Evolutionary conservation across 2,888 invertebrate genomes (phyloP), one percentile per base, ranked within the genome.

Genomic region (Sthenelais limicola): DNA sequence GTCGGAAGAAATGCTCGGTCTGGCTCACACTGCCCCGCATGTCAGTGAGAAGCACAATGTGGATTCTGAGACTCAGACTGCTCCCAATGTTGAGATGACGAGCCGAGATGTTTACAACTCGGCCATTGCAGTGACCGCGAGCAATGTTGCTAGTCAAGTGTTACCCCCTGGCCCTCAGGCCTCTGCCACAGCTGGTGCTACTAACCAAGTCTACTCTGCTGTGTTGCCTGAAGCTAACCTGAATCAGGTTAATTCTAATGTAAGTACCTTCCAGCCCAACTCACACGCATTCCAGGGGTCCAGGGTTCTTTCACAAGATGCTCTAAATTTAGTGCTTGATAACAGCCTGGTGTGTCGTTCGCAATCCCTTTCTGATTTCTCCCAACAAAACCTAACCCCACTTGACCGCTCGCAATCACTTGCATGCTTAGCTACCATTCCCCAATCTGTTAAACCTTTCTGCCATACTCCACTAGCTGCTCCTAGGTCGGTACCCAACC

Each of bases 161-260:
- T 48, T 67, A 24, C 7, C 67, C 26, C 48, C 62, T 21, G 38
- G 62, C 62, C 62, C 47, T 18, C 67, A 47, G 67, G 48, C 67
- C 21, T n/a, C 47, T 48, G 51, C 51, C 21, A 51, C 51, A 7
- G 9, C 51, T 51, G 18, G 12, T 15, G 21, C 51, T 21, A 67
- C 67, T 67, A 67, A 67, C 67, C 67, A 43, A 48, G 67, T 48
- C 47, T 48, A 30, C 47, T 67, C 67, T 26, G 21, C 67, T 67
- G 30, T 67, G 30, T 35, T 24, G 18, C 30, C 47, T 47, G 67
- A 67, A 24, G 18, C 67, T 24, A 67, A 48, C 48, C 47, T 67
- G n/a, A 48, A 26, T 67, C 47, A 43, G 28, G 28, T 28, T 67
- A 62, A 62, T 35, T 28, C 48, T 67, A 67, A 67, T 67, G 67